Evolutionary conservation across 2,888 invertebrate genomes (phyloP), one percentile per base, ranked within the genome.

Genomic region (Gnatocerus cornutus): DNA sequence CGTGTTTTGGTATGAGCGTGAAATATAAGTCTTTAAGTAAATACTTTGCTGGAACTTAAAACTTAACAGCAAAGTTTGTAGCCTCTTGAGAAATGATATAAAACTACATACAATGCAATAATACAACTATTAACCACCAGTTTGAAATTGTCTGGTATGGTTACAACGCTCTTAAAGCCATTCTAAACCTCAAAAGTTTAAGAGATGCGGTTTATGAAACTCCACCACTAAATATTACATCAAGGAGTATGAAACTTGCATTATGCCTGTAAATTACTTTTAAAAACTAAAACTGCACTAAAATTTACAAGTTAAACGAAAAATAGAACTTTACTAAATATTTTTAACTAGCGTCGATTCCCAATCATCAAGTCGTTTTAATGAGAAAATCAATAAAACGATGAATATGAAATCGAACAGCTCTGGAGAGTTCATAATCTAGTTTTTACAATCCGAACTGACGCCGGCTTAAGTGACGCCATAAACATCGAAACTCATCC

Each of bases 111-210:
- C 33, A 33, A 33, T 4, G 33, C 33, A 33, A 33, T 33, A 33
- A 33, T n/a, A 33, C 33, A 33, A 33, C 33, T 33, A 33, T 33
- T 33, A 33, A 33, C 33, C 33, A n/a, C 33, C 33, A 33, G 33
- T 7, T 33, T 33, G 9, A 33, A 33, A 33, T 33, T 33, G 33
- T 33, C 33, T 33, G 6, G 33, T 33, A n/a, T 7, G 7, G 33
- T n/a, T 33, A 33, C n/a, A 33, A 33, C 7, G 33, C 9, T 33
- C 6, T 33, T 33, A 33, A 33, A 33, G 33, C 33, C 6, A 2
- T 33, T 33, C 33, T 33, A n/a, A 33, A 33, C 2, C 33, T 33
- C 7, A 33, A 33, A 33, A 33, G 9, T 33, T 2, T 33, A n/a
- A 9, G 33, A 33, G 7, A 33, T 33, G 33, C 33, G n/a, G 9